Evolutionary conservation across 37 sponge, comb jelly and placozoan species (phyloP).

Genomic region (Chondrilla cf. caribensis): DNA sequence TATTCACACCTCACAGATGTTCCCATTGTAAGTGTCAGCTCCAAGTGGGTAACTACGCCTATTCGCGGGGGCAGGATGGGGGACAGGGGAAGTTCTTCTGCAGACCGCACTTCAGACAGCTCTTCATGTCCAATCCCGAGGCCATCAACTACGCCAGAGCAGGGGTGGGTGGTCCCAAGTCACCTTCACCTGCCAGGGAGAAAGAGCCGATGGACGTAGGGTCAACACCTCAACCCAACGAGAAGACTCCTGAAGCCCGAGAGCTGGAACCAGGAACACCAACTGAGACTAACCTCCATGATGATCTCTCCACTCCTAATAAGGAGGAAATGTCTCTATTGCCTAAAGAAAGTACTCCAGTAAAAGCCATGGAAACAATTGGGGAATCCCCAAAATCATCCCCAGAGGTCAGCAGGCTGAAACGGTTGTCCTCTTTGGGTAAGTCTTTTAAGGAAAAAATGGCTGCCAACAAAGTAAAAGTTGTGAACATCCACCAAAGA

Average conservation of each 20-base stretch:
- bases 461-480: not conserved
- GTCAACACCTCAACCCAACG: not conserved
- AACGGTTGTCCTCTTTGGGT: not conserved
- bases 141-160: constrained; percentile 67
- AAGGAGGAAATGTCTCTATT: not conserved
- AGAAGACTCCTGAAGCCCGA: not conserved
- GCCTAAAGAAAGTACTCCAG: not conserved
- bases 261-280: not conserved
- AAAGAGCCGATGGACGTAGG: not conserved
- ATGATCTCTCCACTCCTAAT: not conserved
- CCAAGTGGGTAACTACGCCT: constrained; percentile 69
- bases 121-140: constrained; percentile 83
- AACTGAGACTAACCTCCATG: no score
- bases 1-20: constrained; percentile 26
- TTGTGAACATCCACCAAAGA: constrained; percentile 6
- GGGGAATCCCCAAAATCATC: not conserved
- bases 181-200: not conserved
- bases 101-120: constrained; percentile 70
- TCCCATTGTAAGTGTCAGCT: constrained; percentile 72
- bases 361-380: not conserved
- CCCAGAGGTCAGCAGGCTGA: not conserved
- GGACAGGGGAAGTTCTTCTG: constrained; percentile 86
- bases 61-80: constrained; percentile 51
- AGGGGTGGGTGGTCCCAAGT: not conserved
- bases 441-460: no score